Base-by-base conservation (phyloP, 2,888 invertebrate species). In the Plusia festucae region DNA sequence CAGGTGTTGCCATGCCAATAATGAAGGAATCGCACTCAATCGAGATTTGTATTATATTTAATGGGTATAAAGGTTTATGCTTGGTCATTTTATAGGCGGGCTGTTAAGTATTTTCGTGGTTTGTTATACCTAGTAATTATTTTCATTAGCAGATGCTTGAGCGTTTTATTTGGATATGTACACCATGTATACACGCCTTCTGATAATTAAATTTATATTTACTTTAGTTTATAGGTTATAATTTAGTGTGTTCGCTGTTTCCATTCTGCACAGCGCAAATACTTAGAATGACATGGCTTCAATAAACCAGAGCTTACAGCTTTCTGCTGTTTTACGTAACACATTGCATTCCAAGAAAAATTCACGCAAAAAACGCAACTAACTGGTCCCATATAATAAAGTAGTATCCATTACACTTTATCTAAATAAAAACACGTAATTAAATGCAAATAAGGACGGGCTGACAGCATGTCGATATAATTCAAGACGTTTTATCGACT, bases 381-480 rank as follows among this genome's bases (percentile, higher is more conserved):
- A 62, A 58, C 55, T 52, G 55, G 32, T 54, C 61, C 22, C 60
- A 62, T 53, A 54, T 58, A 65, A 61, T 61, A 68, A 65, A 74
- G 51, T 58, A 70, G 60, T 68, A 53, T 77, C 73, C 70, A 79
- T 73, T 76, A 80, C 63, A 71, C 58, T 73, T 66, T 51, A 76
- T 78, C 70, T 74, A 68, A 77, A 83, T 81, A 76, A 76, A 70
- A 76, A 67, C 68, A 67, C 70, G 76, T 85, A 88, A 91, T 88
- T 86, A 87, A 88, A 90, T 87, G 89, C 83, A 91, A 92, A 91
- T 91, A 91, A 88, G 87, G 89, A 90, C 88, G 88, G 75, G 70
- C 79, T 79, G 84, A 87, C 86, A 85, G 81, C 71, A 84, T 88
- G 89, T 91, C 90, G 90, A 90, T 88, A 89, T 90, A 92, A 90